Evolutionary conservation across 2,888 invertebrate genomes (phyloP).

Genomic region (Coleophora deauratella): DNA sequence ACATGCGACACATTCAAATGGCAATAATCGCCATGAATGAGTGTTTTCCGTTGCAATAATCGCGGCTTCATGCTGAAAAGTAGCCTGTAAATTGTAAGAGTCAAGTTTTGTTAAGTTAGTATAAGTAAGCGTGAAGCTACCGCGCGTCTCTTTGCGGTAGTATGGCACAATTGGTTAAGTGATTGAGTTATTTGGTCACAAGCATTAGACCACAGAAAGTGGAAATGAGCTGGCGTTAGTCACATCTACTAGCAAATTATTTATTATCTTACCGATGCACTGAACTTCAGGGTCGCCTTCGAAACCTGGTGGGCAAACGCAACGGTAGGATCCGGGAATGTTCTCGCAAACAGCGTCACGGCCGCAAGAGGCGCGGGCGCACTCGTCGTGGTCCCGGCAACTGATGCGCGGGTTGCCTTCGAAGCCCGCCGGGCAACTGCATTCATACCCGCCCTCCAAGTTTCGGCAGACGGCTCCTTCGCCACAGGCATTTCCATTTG

Average conservation of each 20-base stretch:
- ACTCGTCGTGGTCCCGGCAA: conserved; percentile 85
- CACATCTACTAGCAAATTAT: conserved; percentile 31
- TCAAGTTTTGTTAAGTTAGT: conserved; percentile 35
- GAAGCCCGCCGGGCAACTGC: conserved; percentile 88
- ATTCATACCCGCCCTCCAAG: conserved; percentile 84
- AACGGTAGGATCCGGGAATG: conserved; percentile 84
- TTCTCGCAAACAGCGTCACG: conserved; percentile 86
- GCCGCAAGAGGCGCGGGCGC: conserved; percentile 83
- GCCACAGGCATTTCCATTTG: conserved; percentile 81
- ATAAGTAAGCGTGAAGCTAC: conserved; percentile 69
- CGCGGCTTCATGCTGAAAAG: conserved; percentile 34
- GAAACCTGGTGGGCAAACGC: conserved; percentile 88
- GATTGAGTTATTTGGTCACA: conserved; percentile 39
- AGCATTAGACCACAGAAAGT: conserved; percentile 59
- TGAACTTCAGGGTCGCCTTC: conserved; percentile 83
- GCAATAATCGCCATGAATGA: conserved; percentile 6
- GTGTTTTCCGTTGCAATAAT: conserved; percentile 24
- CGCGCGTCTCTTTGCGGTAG: conserved; percentile 51
- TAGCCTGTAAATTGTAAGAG: conserved; percentile 28
- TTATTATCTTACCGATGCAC: conserved; percentile 79
- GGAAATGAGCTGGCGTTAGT: conserved; percentile 34
- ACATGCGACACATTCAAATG: conserved; percentile 1
- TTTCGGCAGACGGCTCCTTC: conserved; percentile 86
- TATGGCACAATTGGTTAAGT: conserved; percentile 59
- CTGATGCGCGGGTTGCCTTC: conserved; percentile 85